Percentiles rank a stretch among this genome's conserved stretches.
Evolutionary conservation across 2,113 vertebrate species (phyloP).

Genomic region (Aspidoscelis tigris): DNA sequence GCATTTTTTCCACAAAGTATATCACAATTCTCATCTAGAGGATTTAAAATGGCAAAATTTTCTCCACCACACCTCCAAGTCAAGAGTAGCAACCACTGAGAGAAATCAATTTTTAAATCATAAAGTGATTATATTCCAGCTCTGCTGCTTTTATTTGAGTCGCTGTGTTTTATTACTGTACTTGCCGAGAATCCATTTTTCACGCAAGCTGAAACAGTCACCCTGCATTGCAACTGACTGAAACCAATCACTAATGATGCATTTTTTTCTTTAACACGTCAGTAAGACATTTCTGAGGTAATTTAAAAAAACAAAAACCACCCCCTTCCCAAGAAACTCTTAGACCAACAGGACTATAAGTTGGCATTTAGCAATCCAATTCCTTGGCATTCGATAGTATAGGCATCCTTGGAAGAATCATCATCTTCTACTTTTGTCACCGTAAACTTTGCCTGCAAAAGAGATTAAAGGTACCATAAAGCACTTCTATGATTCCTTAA

Average conservation of each 20-base stretch:
- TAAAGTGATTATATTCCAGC: slow-evolving; percentile 20
- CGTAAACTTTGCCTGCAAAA: slow-evolving; percentile 90
- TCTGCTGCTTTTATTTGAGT: slow-evolving; percentile 9
- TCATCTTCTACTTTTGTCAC: slow-evolving; percentile 88
- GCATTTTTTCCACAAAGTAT: neutral
- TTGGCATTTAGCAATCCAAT: slow-evolving; percentile 82
- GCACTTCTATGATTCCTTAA: neutral
- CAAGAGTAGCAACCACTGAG: slow-evolving; percentile 9
- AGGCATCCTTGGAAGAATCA: slow-evolving; percentile 76
- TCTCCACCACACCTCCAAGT: too few relatives aligned
- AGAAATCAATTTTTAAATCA: slow-evolving; percentile 41
- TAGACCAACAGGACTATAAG: slow-evolving; percentile 61
- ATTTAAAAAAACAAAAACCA: slow-evolving; percentile 10
- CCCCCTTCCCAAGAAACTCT: neutral
- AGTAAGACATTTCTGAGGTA: slow-evolving; percentile 48
- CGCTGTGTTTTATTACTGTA: neutral
- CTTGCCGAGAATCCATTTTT: slow-evolving; percentile 1
- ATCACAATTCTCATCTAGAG: slow-evolving; percentile 6
- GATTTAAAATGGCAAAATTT: slow-evolving; percentile 1
- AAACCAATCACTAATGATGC: slow-evolving; percentile 18
- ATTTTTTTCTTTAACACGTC: slow-evolving; percentile 10
- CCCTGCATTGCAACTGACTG: slow-evolving; percentile 23
- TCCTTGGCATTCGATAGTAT: slow-evolving; percentile 93
- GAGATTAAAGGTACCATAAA: neutral
- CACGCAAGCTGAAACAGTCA: neutral